Base-by-base conservation (phyloP, 2,113 vertebrate species). In the Colossoma macropomum region DNA sequence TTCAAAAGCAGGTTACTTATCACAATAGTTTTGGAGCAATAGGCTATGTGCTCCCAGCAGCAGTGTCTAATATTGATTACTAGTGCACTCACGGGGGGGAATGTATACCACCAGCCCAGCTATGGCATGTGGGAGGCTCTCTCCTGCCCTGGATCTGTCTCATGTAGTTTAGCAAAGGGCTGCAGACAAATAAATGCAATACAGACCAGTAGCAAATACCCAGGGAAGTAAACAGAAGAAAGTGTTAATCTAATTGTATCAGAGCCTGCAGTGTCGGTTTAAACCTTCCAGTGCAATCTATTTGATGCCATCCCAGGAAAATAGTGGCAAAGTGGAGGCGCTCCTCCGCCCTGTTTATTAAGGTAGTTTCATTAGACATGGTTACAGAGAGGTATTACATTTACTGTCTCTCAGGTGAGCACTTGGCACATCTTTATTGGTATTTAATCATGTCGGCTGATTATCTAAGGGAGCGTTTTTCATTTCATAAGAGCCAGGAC, bases 261-360 rank as follows among this genome's bases (percentile, higher is more conserved):
- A 90, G 90, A 86, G 89, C 89, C 90, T 90, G 86, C 89, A 89
- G 87, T 90, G 91, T 92, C 90, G 87, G 91, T 89, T 89, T 89
- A 86, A 86, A 85, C 82, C 88, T 92, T 92, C 83, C 87, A 92
- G 87, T 88, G 84, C 90, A 92, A 92, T 93, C 91, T 90, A 92
- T 92, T 91, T 92, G 91, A 92, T 92, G 92, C 90, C 89, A 91
- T 92, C 91, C 89, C 69, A 75, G 86, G 79, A 86, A 87, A 82
- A 85, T 68, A 81, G 77, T 59, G 75, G 74, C 27, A 80, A 81
- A 86, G 86, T 70, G 75, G 72, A 70, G 75, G 50, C 62, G 32
- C 73, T 84, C 70, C 65, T 68, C 70, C 66, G 56, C 65, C 81
- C 80, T 86, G 73, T 82, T 89, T 87, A 84, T 87, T 87, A 87